Base-by-base conservation (phyloP, 2,113 vertebrate species). In the Sclerurus mexicanus region DNA sequence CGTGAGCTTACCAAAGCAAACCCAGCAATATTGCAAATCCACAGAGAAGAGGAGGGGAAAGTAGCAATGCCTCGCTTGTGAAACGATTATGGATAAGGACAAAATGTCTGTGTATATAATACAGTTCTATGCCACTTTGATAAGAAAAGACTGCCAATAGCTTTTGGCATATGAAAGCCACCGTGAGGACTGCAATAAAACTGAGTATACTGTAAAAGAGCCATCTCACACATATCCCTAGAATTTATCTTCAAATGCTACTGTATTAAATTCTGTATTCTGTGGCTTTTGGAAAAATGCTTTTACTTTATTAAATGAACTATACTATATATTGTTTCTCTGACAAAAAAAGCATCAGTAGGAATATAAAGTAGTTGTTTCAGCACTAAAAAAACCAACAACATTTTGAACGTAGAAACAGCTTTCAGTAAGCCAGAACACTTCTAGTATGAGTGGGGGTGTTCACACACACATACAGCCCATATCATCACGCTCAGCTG, bases 281-380 rank as follows among this genome's bases (percentile, higher is more conserved):
- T 88, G 63, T 85, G 24, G 30, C 50, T 84, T 94, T 92, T 73
- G 47, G 64, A 83, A 92, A 71, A 87, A 83, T 16, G 35, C 80
- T 88, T 95, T 93, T 95, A 95, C 96, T 98, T 97, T 92, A 93
- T 97, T 96, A 97, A 97, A 94, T 84, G 79, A 97, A 87, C 73
- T 88, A 71, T 8, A 67, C 71, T 89, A 95, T 87, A 89, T 62
- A 96, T 90, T 93, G 55, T 90, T 96, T 94, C 64, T 90, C 85
- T 86, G 66, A 93, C n/a, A 97, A 75, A 87, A 90, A 95, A 97
- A 91, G 73, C 75, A 87, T 62, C 56, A 25, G 62, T 83, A 90
- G 85, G 84, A 91, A 95, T 82, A 78, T 47, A 64, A 84, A 71
- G 73, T 42, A 85, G 46, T 8, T 81, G 88, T 95, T 96, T 82